These are phyloP conservation scores for Numenius phaeopus DNA, from an alignment of 2,797 vertebrate species.

Conservation along the genomic window DNA sequence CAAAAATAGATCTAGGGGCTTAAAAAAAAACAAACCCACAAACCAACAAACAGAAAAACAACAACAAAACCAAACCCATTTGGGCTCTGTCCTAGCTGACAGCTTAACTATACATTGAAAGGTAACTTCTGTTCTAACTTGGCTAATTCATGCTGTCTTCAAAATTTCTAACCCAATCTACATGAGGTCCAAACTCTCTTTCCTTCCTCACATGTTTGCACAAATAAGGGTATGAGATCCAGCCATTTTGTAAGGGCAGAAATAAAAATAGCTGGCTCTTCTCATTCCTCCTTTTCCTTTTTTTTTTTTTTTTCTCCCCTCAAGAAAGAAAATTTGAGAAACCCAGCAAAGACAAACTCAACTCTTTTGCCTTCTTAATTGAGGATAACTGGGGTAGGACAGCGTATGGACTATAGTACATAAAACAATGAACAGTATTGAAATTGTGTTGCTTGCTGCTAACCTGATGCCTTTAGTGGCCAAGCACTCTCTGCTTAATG, in stretches of 20 bases:
- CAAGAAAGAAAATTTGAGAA: neutral
- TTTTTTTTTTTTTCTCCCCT: neutral
- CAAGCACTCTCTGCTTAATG: neutral
- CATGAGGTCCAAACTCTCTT: neutral
- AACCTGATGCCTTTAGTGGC: neutral
- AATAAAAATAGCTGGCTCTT: neutral
- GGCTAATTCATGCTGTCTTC: neutral
- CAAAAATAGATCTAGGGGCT: neutral
- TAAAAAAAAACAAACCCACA: neutral
- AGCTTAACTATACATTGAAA: neutral
- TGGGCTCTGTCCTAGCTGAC: neutral
- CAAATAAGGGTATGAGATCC: neutral
- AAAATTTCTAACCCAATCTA: neutral
- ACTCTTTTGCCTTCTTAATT: neutral
- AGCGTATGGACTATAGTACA: neutral
- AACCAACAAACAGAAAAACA: neutral
- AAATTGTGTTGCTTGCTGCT: neutral
- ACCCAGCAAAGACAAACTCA: neutral
- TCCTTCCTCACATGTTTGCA: neutral
- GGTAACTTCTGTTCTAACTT: neutral
- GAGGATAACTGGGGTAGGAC: neutral
- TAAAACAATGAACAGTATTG: neutral
- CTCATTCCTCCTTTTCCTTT: neutral
- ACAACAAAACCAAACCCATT: rapidly evolving
- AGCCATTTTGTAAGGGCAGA: neutral